A percentile compares a stretch with the other conserved stretches of the same genome.
phyloP scores from a whole-genome alignment of 1,140 invertebrate species.

The Trigoniulus corallinus region DNA sequence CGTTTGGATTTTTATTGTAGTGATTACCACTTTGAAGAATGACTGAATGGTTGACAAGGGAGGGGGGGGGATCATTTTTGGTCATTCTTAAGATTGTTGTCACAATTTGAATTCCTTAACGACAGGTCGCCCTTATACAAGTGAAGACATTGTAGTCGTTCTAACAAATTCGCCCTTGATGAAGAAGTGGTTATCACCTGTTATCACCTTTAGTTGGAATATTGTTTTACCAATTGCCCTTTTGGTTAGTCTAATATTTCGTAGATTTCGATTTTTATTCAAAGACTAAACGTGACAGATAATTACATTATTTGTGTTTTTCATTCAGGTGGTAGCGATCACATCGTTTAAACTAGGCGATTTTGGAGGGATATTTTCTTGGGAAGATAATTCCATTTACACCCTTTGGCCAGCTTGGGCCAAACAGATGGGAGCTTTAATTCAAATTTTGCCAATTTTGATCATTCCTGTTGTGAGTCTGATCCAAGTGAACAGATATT shows the following conservation, averaged over 20 bases:
- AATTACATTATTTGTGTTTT: constrained; percentile 11
- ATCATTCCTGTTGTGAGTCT: constrained; percentile 56
- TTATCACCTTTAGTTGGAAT: constrained; percentile 76
- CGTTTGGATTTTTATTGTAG: neutral
- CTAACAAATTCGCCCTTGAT: constrained; percentile 22
- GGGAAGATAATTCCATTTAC: constrained; percentile 33
- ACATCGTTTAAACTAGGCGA: constrained; percentile 56
- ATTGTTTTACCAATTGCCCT: constrained; percentile 58
- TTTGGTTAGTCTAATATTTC: constrained; percentile 37
- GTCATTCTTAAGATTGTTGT: neutral
- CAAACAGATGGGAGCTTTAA: constrained; percentile 51
- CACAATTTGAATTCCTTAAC: neutral
- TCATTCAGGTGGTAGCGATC: constrained; percentile 47
- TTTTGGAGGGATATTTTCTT: constrained; percentile 51
- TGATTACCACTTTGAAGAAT: neutral
- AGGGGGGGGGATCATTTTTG: no score
- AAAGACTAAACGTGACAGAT: neutral
- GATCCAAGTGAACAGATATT: constrained; percentile 63
- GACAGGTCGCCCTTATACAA: constrained; percentile 53
- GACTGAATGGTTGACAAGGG: no score
- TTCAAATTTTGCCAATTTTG: constrained; percentile 59
- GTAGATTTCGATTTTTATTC: neutral
- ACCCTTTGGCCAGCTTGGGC: constrained; percentile 59
- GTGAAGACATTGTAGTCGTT: constrained; percentile 58
- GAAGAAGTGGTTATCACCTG: constrained; percentile 32